These are phyloP conservation scores for Saccopteryx leptura DNA, from an alignment of 2,113 vertebrate species.

Conservation along the genomic window DNA sequence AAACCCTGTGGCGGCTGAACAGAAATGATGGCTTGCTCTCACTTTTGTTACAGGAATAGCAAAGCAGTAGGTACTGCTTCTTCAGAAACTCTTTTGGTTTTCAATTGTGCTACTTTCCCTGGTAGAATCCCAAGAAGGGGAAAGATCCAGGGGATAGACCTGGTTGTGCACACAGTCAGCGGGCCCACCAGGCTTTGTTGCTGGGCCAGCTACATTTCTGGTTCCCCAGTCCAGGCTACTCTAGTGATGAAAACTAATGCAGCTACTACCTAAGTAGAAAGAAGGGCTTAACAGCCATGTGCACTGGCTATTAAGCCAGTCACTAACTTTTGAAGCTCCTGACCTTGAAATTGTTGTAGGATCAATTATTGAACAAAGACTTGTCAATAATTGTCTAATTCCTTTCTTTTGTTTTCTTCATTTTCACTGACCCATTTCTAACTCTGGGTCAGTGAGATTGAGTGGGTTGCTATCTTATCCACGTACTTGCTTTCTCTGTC, in stretches of 20 bases:
- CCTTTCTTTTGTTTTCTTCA: not conserved
- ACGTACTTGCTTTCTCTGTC: not conserved
- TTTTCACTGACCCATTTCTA: not conserved
- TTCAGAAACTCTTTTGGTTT: not conserved
- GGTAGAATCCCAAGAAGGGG: not conserved
- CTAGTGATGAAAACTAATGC: not conserved
- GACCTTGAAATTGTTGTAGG: not conserved
- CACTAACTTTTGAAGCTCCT: too few relatives aligned
- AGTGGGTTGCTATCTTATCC: not conserved
- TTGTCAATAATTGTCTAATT: not conserved
- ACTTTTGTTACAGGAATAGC: not conserved
- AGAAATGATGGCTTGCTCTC: not conserved
- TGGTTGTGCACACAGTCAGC: not conserved
- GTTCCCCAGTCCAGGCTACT: not conserved
- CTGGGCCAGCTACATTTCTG: not conserved
- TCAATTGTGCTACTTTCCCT: not conserved
- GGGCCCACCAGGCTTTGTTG: not conserved
- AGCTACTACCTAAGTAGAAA: not conserved
- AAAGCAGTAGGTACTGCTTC: not conserved
- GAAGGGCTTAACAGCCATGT: not conserved
- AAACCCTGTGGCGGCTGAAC: accelerated
- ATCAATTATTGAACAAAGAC: not conserved
- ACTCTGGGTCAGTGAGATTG: not conserved
- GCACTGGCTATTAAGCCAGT: not conserved
- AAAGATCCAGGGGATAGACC: not conserved